Base-by-base conservation (phyloP, 2,797 vertebrate species). In the Hypotaenidia okinawae region DNA sequence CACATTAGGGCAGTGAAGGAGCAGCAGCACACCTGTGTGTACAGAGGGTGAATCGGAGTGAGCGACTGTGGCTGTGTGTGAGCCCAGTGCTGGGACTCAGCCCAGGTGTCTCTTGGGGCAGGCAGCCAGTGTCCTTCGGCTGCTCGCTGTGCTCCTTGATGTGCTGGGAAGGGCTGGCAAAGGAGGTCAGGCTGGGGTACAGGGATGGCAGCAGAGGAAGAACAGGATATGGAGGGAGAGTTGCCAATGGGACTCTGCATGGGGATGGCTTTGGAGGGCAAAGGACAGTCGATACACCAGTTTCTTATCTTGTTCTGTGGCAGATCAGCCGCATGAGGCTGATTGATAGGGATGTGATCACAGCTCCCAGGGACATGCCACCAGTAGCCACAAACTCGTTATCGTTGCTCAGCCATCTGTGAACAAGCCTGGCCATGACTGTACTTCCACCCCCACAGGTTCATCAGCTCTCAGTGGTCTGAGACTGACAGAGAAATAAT, bases 341-440 rank as follows among this genome's bases (percentile, higher is more conserved):
- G 2, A 0, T 12, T 59, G 2, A 0, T 10, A 41, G 55, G 33
- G 51, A 43, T 64, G 73, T 0, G 1, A 33, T 52, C 2, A 0
- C 78, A 74, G 45, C 57, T 79, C 32, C 23, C 37, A 23, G 67
- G 32, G 27, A 47, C 1, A 1, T 54, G 37, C 37, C 17, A 6
- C 1, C 2, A 69, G 35, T 23, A 43, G 39, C 63, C 39, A 14
- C 28, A 22, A 49, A 18, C 52, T 84, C 3, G 1, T 64, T 25
- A 27, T 30, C 45, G 2, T 47, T 25, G 39, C 58, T 43, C 62
- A 64, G 78, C 74, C 51, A 91, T 58, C 63, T 27, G 73, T 54
- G 52, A 64, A 64, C 21, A 30, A 61, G 52, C 41, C 68, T 64
- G 69, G 62, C 52, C 41, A 8, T 37, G n/a, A 11, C 47, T 52